phyloP scores from a whole-genome alignment of 2,113 vertebrate species.

The Lucifuga dentata region DNA sequence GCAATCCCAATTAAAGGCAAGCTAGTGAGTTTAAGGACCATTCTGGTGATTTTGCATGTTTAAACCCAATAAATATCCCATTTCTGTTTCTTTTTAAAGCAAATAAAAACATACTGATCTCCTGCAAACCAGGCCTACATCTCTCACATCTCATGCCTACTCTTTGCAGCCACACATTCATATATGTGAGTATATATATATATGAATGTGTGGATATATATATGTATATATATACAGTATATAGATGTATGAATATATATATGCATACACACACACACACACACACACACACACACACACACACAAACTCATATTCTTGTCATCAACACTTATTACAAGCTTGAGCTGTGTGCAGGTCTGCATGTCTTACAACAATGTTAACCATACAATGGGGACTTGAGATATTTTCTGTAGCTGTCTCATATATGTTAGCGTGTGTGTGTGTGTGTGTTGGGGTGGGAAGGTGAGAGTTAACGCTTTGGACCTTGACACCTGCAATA shows the following conservation, averaged over 20 bases:
- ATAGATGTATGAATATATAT: no score
- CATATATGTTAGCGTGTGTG: slow-evolving; percentile 42
- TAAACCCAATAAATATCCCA: no score
- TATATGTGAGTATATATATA: no score
- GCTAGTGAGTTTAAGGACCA: no score
- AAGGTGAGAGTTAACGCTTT: slow-evolving; percentile 64
- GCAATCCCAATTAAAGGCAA: no score
- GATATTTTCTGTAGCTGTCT: slow-evolving; percentile 63
- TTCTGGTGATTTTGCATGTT: no score
- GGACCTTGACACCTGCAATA: slow-evolving; percentile 70
- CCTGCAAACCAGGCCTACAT: background rate
- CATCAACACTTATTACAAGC: slow-evolving; percentile 70
- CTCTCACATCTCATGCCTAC: no score
- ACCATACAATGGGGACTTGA: slow-evolving; percentile 66
- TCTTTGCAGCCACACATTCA: slow-evolving; percentile 16
- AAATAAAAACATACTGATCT: slow-evolving; percentile 16
- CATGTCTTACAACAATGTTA: slow-evolving; percentile 75
- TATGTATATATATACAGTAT: no score
- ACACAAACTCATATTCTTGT: slow-evolving; percentile 69
- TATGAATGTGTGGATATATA: no score
- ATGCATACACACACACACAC: slow-evolving; percentile 18
- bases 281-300: slow-evolving; percentile 32
- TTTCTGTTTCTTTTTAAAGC: background rate
- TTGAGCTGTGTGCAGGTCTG: slow-evolving; percentile 43
- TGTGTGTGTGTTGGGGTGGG: slow-evolving; percentile 29